These are phyloP conservation scores for Dynastes grantii DNA, from an alignment of 2,888 invertebrate genomes.

Conservation along the genomic window DNA sequence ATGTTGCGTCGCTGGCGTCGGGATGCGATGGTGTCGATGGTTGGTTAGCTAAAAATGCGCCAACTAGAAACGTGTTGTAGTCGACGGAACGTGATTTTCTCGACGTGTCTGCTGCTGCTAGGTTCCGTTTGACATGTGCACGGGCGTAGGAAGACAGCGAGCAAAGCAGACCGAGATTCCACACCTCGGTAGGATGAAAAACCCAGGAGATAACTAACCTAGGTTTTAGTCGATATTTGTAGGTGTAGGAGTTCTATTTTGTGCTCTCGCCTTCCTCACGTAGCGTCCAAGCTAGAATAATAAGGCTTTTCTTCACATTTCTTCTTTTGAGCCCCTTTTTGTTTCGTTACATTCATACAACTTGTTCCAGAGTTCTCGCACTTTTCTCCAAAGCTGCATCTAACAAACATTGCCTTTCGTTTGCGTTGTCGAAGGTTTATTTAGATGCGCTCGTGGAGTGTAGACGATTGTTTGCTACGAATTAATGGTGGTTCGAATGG, in stretches of 20 bases:
- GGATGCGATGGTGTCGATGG: not conserved
- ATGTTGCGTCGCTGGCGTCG: not conserved
- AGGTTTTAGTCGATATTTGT: not conserved
- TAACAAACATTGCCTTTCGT: too few relatives aligned
- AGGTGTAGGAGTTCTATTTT: not conserved
- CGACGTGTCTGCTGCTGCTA: not conserved
- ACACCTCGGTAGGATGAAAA: not conserved
- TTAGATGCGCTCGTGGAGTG: too few relatives aligned
- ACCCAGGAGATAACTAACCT: not conserved
- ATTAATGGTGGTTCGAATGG: too few relatives aligned
- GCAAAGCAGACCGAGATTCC: not conserved
- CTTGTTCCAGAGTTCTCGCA: too few relatives aligned
- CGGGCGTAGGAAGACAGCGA: not conserved
- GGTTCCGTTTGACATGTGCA: not conserved
- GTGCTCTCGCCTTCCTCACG: not conserved
- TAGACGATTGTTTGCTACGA: too few relatives aligned
- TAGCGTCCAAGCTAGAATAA: not conserved
- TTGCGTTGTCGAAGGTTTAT: too few relatives aligned
- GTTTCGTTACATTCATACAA: too few relatives aligned
- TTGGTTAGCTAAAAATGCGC: not conserved
- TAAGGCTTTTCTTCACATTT: not conserved
- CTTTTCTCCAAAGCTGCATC: too few relatives aligned
- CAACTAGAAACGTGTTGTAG: not conserved
- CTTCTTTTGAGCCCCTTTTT: not conserved
- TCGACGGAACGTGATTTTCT: not conserved